Percentiles rank a stretch among this genome's conserved stretches.
phyloP scores from a whole-genome alignment of 2,797 vertebrate genomes.

The Lacerta bilineata region DNA sequence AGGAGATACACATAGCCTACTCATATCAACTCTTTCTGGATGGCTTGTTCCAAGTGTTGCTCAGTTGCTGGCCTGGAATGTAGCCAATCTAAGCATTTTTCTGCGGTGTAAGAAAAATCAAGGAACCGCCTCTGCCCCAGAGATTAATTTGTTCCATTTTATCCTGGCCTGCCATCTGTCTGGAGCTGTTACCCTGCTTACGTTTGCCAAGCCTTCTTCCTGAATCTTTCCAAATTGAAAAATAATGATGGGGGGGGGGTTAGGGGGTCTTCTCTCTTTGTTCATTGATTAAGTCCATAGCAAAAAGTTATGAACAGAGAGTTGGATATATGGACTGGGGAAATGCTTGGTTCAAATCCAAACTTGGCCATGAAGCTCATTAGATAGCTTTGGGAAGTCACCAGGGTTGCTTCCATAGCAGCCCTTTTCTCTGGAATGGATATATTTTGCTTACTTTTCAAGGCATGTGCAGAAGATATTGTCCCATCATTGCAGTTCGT shows the following conservation, averaged over 20 bases:
- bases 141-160: background rate
- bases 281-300: background rate
- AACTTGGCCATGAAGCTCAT: background rate
- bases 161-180: background rate
- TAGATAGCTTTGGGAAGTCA: background rate
- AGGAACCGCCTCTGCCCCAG: background rate
- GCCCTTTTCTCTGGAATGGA: background rate
- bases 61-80: slow-evolving; percentile 21
- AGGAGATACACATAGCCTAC: background rate
- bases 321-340: background rate
- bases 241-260: slow-evolving; percentile 19
- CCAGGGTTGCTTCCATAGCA: background rate
- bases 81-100: background rate
- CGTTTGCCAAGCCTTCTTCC: background rate
- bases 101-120: background rate
- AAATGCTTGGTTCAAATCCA: background rate
- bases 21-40: background rate
- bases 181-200: slow-evolving; percentile 17
- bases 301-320: background rate
- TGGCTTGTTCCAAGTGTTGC: slow-evolving; percentile 17
- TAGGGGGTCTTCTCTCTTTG: background rate
- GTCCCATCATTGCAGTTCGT: background rate
- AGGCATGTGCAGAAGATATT: background rate
- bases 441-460: background rate
- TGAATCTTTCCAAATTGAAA: slow-evolving; percentile 30